Base-by-base conservation (phyloP, 1,140 invertebrate species). In the Patella vulgata region DNA sequence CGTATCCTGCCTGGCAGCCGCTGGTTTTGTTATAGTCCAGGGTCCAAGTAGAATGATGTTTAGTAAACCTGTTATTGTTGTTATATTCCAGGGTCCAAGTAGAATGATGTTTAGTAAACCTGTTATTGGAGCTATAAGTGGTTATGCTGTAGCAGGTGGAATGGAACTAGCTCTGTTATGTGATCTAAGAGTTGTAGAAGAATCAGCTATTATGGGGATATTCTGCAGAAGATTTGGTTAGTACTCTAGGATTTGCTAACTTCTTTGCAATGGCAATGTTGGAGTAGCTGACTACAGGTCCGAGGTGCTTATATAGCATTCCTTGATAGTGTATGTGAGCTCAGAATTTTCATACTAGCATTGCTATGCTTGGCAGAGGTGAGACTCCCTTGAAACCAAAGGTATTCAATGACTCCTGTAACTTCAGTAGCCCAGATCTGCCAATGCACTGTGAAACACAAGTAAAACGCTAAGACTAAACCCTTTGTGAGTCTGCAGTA, bases 111-210 rank as follows among this genome's bases (percentile, higher is more conserved):
- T 89, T 43, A 89, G 89, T 57, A 97, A 97, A 82, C 93, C 93
- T 0, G 85, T 95, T 1, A 89, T 97, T 59, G 94, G 92, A 56
- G 91, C 92, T 27, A 87, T 97, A 5, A 89, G 87, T 82, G 96
- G 96, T 1, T 96, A 91, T 85, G 92, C 93, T 31, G 90, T 96
- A 6, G 95, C 91, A 11, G 91, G 91, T 66, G 95, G 95, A 0
- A 88, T 97, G 61, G 95, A 97, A 80, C 82, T 98, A 53, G 93
- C 95, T 0, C 80, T 97, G 0, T 89, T 93, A 85, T 97, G 94
- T 86, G 95, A 98, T 85, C 80, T 97, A 12, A 87, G 95, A 60
- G 88, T 97, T 1, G 87, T 95, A 55, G 94, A 96, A 77, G 90
- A 94, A 50, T 91, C 88, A 3, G 91, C 94, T 5, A 83, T 92